Evolutionary conservation across 2,888 invertebrate genomes (phyloP).

Genomic region (Cosmia pyralina): DNA sequence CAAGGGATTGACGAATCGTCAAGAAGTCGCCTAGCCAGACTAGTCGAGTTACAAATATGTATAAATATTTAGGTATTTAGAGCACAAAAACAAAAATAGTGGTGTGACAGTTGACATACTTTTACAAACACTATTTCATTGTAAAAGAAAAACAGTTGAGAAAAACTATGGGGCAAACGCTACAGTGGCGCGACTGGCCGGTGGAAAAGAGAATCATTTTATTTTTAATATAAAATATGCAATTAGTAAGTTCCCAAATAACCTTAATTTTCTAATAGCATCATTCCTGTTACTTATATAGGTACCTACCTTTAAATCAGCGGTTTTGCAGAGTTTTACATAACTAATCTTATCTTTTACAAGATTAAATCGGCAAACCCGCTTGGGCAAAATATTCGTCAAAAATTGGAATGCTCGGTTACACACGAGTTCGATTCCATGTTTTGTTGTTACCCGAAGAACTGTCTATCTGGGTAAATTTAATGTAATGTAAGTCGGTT

Average conservation of each 20-base stretch:
- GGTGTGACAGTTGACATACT: too few species aligned
- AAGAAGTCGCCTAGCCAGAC: too few species aligned
- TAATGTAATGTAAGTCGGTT: neutral
- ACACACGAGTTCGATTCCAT: constrained; percentile 17
- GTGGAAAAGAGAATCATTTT: neutral
- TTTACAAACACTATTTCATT: too few species aligned
- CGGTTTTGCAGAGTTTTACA: neutral
- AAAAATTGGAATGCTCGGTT: neutral
- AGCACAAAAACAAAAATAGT: too few species aligned
- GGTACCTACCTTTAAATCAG: neutral
- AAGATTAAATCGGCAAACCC: neutral
- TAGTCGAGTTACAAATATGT: too few species aligned
- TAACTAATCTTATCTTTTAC: neutral
- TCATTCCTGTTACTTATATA: too few species aligned
- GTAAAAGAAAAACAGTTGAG: neutral
- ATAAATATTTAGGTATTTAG: too few species aligned
- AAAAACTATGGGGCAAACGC: neutral
- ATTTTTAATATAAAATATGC: neutral
- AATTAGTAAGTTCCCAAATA: too few species aligned
- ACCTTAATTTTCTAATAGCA: neutral
- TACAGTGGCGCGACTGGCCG: neutral
- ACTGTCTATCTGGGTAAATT: too few species aligned
- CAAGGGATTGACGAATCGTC: too few species aligned
- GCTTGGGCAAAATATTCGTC: neutral
- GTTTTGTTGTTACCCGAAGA: neutral